Evolutionary conservation across 2,888 invertebrate genomes (phyloP), one percentile per base, ranked within the genome.

Genomic region (Argynnis bischoffii): DNA sequence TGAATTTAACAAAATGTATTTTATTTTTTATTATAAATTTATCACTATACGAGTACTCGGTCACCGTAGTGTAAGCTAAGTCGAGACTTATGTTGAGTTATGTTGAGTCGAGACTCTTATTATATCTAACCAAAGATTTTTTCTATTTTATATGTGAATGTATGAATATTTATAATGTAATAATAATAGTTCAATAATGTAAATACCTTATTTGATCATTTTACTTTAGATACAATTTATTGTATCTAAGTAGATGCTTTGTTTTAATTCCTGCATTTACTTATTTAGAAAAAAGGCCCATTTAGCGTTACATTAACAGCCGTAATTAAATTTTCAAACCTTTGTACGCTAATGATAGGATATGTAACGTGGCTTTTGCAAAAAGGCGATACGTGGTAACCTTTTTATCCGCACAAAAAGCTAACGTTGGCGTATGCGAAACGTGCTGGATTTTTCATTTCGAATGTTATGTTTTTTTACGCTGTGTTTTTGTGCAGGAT

Each of bases 281-380:
- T 48, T 8, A 64, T 41, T 26, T 26, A 57, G 57, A 57, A 64
- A 57, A 47, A 63, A 41, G 51, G 21, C 48, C 14, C 51, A 47
- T 47, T 65, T 47, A 16, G 46, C 53, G 26, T 53, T 53, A 47
- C 35, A 35, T 64, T 57, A 57, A 53, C 41, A 53, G 26, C 46
- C 13, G 51, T 64, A 59, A 61, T 61, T 55, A 66, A 47, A 55
- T 66, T 61, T 66, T 61, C 66, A 55, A 55, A 50, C 54, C 14
- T 66, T 61, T 66, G 55, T 66, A 55, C 60, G 54, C 53, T 66
- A 66, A 66, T 66, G 66, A 66, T 50, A 66, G 66, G 48, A 61
- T 55, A 47, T 59, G 66, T 66, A 60, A 61, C 66, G 55, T 55
- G 54, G 54, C n/a, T 66, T 66, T 66, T 47, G 66, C 35, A 66